Conservation (phyloP, 2,113 vertebrate genomes). For the Dipodomys stephensi region DNA sequence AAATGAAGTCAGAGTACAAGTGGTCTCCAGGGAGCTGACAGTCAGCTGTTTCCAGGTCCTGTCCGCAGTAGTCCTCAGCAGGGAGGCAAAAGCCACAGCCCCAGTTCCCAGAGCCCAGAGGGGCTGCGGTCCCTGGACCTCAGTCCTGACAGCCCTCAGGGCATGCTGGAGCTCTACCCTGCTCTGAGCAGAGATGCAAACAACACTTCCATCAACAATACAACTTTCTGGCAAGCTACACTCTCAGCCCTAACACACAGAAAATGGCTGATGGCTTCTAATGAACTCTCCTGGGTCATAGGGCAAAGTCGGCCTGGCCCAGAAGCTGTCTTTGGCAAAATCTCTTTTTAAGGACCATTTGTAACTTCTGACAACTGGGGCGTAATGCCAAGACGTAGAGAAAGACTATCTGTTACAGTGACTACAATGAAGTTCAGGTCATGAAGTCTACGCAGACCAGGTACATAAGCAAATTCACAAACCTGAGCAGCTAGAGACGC, state of each 20-base stretch:
- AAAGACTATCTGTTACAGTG: background rate
- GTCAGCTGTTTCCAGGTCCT: background rate
- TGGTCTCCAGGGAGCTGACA: background rate
- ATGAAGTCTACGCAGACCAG: background rate
- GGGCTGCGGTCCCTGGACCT: too few species aligned
- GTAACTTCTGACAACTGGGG: background rate
- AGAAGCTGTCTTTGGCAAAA: background rate
- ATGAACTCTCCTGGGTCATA: background rate
- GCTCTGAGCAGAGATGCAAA: background rate
- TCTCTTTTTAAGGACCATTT: background rate
- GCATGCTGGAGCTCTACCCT: background rate
- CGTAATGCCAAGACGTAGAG: background rate
- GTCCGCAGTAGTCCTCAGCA: background rate
- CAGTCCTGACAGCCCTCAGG: too few species aligned
- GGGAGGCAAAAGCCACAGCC: background rate
- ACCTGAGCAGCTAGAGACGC: too few species aligned
- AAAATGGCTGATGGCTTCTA: background rate
- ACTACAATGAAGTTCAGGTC: background rate
- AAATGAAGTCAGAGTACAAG: constrained; percentile 1
- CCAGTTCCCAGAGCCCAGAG: too few species aligned
- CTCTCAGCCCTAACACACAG: background rate
- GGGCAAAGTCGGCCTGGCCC: background rate
- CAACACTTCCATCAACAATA: background rate
- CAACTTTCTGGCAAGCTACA: too few species aligned
- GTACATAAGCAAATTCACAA: background rate